Conservation (phyloP, 2,113 vertebrate genomes). For the Mesitornis unicolor region DNA sequence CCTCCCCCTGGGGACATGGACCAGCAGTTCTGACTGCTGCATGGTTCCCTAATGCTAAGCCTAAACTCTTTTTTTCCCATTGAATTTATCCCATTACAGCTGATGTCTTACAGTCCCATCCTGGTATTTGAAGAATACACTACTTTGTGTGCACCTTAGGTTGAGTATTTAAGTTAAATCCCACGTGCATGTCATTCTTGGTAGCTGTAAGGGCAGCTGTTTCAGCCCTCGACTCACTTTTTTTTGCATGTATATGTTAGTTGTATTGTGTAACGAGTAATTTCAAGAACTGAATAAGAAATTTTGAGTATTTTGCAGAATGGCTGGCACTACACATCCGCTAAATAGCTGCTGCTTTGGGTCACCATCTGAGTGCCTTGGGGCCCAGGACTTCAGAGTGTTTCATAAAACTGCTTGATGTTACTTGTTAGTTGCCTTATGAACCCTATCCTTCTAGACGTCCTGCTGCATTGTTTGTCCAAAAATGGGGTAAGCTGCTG, state of each 20-base stretch:
- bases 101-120: neutral
- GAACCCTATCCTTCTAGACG: constrained; percentile 50
- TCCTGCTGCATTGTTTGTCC: constrained; percentile 37
- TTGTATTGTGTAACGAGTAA: neutral
- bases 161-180: neutral
- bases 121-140: neutral
- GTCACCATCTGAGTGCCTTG: neutral
- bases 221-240: neutral
- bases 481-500: neutral
- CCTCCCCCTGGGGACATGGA: neutral
- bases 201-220: neutral
- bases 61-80: neutral
- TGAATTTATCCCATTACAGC: neutral
- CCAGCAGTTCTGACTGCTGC: neutral
- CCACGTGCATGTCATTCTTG: rapidly evolving
- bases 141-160: neutral
- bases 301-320: neutral
- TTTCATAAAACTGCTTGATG: constrained; percentile 15
- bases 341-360: neutral
- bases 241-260: neutral
- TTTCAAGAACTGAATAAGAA: neutral
- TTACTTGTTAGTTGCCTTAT: constrained; percentile 8
- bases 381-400: neutral
- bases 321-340: neutral
- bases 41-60: neutral